Evolutionary conservation across 1,140 invertebrate genomes (phyloP).

Genomic region (Scylla paramamosain): DNA sequence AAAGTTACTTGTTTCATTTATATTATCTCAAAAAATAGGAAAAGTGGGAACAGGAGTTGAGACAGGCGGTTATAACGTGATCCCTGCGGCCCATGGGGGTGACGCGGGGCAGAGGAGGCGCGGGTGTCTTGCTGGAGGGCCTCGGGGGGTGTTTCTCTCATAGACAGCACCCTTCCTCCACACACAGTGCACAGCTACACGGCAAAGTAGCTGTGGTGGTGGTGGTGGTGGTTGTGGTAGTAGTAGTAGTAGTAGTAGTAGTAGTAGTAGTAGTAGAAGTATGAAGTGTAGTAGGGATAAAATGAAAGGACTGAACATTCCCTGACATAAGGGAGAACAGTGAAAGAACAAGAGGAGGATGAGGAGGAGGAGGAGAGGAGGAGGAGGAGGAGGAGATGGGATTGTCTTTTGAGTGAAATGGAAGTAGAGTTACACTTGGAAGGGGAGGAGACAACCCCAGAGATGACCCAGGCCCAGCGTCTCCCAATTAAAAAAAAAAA

Average conservation of each 20-base stretch:
- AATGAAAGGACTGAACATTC: too few relatives aligned
- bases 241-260: background rate
- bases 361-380: background rate
- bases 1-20: constrained; percentile 66
- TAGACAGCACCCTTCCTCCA: background rate
- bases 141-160: background rate
- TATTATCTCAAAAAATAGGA: constrained; percentile 75
- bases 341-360: background rate
- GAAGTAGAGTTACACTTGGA: background rate
- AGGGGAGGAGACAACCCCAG: background rate
- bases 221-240: background rate
- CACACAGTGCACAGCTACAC: background rate
- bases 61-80: constrained; percentile 47
- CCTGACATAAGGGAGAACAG: too few relatives aligned
- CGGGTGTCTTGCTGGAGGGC: background rate
- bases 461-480: background rate
- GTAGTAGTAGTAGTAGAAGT: background rate
- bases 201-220: background rate
- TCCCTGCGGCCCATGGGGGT: background rate
- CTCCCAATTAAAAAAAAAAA: background rate
- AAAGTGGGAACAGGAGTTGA: constrained; percentile 66
- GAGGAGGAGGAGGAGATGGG: background rate
- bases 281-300: too few relatives aligned
- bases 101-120: background rate
- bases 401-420: background rate